Evolutionary conservation across 1,140 invertebrate genomes (phyloP), one percentile per base, ranked within the genome.

Genomic region (Drosophila busckii): DNA sequence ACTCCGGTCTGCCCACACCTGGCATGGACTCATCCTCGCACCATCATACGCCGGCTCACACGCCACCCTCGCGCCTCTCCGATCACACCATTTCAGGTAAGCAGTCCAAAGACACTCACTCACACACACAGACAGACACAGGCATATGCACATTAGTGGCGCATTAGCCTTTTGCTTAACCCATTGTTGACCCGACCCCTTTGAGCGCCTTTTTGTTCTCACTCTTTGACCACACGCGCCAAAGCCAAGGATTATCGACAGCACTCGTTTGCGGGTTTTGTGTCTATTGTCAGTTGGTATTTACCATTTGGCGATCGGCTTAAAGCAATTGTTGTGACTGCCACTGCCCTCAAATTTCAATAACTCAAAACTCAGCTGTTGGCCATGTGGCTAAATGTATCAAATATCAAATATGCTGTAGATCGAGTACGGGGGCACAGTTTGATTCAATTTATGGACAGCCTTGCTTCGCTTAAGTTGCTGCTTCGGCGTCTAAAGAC

Each of bases 41-140:
- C 55, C 87, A 80, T 70, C 88, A 93, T 86, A 87, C 93, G 75
- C 87, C 92, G 84, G 88, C 91, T 83, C 89, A 93, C 82, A 87
- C 91, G 83, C 78, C 92, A 87, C 86, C 91, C 73, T 83, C 87
- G 22, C 69, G 86, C 10, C 80, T 88, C 35, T 87, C 88, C 25
- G 88, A 88, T 45, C 86, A 87, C 53, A 75, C 83, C 35, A 85
- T 87, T 44, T 87, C 85, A 59, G 85, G 85, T 87, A 66, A 84
- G 82, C 71, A 38, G 22, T 5, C 3, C n/a, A n/a, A 2, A 22
- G 13, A n/a, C n/a, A n/a, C 40, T 7, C 20, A 23, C 15, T 22
- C 20, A 26, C 12, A 10, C 28, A 31, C 7, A 3, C 4, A 13
- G 2, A 31, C 28, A 31, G 4, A 28, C 2, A 8, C n/a, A n/a